Base-by-base conservation (phyloP, 1,140 invertebrate species). In the Episyrphus balteatus region DNA sequence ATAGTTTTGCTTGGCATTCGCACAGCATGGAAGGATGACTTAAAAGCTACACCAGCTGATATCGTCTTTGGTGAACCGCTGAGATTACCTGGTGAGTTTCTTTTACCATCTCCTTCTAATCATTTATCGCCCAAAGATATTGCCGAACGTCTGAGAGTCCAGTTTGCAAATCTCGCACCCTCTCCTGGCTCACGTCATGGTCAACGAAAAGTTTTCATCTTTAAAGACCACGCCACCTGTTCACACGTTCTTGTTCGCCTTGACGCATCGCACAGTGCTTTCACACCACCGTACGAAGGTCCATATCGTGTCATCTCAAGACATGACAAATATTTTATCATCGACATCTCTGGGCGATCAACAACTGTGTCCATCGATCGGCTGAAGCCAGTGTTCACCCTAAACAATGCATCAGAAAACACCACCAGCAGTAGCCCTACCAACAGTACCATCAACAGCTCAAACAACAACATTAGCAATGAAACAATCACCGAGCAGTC, bases 11-110 rank as follows among this genome's bases (percentile, higher is more conserved):
- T 63, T 30, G 57, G 61, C 10, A 37, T 63, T 8, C 45, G 57
- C 1, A 45, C 49, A 6, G 34, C 38, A 3, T 11, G 40, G 2
- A 55, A 55, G 18, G 41, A 49, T 21, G 47, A 53, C 37, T 44
- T 55, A 18, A 17, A 31, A 5, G 37, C 41, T 7, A 47, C 33
- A 12, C 39, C 51, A 8, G 48, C 44, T 2, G 48, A 52, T 31
- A 43, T 52, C 41, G 40, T 50, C 17, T 51, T 57, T 47, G 66
- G 66, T 1, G n/a, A 49, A 36, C 26, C 57, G 0, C 36, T 69
- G 1, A 49, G 55, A 17, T 31, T 65, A 2, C 68, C 70, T 11
- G 62, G 59, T 2, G 61, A 70, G 49, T 64, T 70, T 45, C 59
- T 71, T n/a, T n/a, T n/a, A n/a, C n/a, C n/a, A n/a, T n/a, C n/a